Percentiles rank a stretch among this genome's conserved stretches.
Evolutionary conservation across 2,797 vertebrate species (phyloP).

Genomic region (Anguilla pacifica): DNA sequence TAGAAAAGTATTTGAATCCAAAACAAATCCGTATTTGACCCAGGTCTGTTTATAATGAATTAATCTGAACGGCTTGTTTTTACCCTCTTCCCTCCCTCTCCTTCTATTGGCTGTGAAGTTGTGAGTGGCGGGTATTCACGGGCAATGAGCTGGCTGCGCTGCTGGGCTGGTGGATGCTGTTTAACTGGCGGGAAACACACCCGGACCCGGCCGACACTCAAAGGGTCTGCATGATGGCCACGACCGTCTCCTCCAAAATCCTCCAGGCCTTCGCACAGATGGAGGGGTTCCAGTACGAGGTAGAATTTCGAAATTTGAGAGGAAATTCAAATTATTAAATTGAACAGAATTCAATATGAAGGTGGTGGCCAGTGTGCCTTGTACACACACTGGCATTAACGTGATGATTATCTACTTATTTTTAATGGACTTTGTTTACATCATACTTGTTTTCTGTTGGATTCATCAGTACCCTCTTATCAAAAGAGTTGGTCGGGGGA

Average conservation of each 20-base stretch:
- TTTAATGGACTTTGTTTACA: background rate
- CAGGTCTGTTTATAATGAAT: no score
- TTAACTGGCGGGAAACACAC: slow-evolving; percentile 79
- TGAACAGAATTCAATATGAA: background rate
- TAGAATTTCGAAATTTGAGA: slow-evolving; percentile 47
- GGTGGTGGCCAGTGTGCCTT: background rate
- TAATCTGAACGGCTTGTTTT: no score
- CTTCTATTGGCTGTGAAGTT: slow-evolving; percentile 57
- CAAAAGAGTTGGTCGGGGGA: no score
- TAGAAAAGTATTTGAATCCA: no score
- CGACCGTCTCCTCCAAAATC: slow-evolving; percentile 92
- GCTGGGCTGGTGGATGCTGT: slow-evolving; percentile 96
- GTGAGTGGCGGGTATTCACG: slow-evolving; percentile 88
- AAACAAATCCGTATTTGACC: no score
- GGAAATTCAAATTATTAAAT: background rate
- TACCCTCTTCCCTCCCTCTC: background rate
- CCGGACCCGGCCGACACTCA: slow-evolving; percentile 64
- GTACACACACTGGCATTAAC: no score
- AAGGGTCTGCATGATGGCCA: slow-evolving; percentile 87
- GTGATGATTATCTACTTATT: background rate
- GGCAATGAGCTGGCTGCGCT: slow-evolving; percentile 91
- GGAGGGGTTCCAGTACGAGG: slow-evolving; percentile 92
- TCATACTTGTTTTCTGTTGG: background rate
- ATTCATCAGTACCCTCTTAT: background rate
- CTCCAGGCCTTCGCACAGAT: slow-evolving; percentile 80